Conservation (phyloP, 2,113 vertebrate species). For the Probosciger aterrimus region DNA sequence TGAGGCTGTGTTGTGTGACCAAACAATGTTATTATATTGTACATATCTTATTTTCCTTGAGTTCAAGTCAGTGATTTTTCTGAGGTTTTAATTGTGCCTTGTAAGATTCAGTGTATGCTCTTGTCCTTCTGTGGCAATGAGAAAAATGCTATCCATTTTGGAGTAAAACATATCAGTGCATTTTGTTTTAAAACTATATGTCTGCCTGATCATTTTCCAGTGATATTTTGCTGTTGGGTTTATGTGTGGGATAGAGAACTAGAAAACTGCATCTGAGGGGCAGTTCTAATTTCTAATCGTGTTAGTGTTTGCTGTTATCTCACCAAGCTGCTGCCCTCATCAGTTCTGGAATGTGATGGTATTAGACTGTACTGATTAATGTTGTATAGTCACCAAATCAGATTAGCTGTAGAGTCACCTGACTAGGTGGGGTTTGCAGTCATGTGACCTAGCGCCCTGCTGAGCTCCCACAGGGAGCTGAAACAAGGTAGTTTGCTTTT, state of each 20-base stretch:
- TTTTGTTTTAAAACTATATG: not conserved
- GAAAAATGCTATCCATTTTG: not conserved
- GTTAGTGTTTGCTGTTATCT: slow-evolving; percentile 16
- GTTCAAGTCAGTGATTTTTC: not conserved
- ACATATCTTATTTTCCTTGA: not conserved
- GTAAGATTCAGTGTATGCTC: fast-evolving
- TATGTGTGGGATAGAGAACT: not conserved
- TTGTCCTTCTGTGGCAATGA: not conserved
- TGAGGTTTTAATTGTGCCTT: not conserved
- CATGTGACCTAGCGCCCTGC: slow-evolving; percentile 44
- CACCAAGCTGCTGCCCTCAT: slow-evolving; percentile 45
- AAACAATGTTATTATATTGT: fast-evolving
- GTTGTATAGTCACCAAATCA: slow-evolving; percentile 55
- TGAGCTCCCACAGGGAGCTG: slow-evolving; percentile 5
- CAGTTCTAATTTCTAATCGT: slow-evolving; percentile 50
- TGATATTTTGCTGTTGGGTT: not conserved
- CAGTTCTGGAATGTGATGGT: slow-evolving; percentile 46
- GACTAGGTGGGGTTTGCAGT: slow-evolving; percentile 3
- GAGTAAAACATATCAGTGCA: not conserved
- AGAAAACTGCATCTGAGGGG: not conserved
- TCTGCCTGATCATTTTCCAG: not conserved
- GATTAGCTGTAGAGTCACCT: slow-evolving; percentile 59
- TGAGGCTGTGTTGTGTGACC: not conserved
- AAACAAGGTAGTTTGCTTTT: slow-evolving; percentile 69
- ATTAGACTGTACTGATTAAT: slow-evolving; percentile 58